Base-by-base conservation (phyloP, 2,797 vertebrate genomes). In the Phataginus tricuspis region DNA sequence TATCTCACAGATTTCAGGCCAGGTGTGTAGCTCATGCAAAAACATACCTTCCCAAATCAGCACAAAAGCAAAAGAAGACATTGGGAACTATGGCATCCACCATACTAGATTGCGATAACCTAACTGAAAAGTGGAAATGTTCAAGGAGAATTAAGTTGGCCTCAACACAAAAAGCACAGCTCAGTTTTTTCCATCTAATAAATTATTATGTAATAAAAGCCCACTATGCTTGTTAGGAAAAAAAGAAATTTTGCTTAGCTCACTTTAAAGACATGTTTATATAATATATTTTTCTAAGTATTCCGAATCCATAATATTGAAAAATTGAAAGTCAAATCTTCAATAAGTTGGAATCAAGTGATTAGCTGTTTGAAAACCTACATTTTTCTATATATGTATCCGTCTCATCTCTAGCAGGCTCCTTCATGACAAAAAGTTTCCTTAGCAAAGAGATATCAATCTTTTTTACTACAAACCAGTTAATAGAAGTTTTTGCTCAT, bases 1-100 rank as follows among this genome's bases (percentile, higher is more conserved):
- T 77, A 68, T 97, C 82, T 80, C 79, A 68, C 1, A 75, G 93
- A 92, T 97, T 98, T 98, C 91, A 96, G 95, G 68, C 97, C 96
- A 97, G 92, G 97, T 97, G 89, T 15, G 2, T 14, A 59, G 53
- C 63, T 94, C 95, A 89, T 89, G 59, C 96, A 98, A 98, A 94
- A 5, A 29, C 87, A 64, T 10, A 29, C 63, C 61, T 97, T 96
- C 96, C 89, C 92, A 94, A 89, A 93, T 96, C 91, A 23, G 31
- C 78, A 74, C 21, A 53, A 75, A 90, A 37, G 45, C 72, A 84
- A 96, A 98, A 96, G 39, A 64, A 86, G 89, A 90, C 92, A 83
- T 55, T 80, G 66, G 95, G 87, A 91, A 92, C 90, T 97, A 97
- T 27, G 77, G 75, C 90, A 0, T 0, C 63, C 93, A 29, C 29